Percentiles rank a stretch among this genome's conserved stretches.
Evolutionary conservation across 2,888 invertebrate species (phyloP).

Genomic region (Pseudococcus longispinus): DNA sequence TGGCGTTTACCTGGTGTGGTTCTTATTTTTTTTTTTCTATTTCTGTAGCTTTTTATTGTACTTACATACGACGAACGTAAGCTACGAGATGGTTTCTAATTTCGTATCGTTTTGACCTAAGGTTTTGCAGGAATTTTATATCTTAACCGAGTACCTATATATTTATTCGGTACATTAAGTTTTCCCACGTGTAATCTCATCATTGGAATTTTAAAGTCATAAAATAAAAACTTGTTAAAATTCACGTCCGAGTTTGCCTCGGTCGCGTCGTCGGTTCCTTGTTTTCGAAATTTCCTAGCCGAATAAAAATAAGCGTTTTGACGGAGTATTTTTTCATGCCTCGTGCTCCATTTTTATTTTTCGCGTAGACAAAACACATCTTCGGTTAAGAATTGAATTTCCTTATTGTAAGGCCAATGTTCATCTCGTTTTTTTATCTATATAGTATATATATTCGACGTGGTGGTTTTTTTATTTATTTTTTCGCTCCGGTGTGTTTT

Average conservation of each 20-base stretch:
- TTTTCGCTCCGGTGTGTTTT: background rate
- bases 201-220: background rate
- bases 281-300: background rate
- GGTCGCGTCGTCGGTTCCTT: background rate
- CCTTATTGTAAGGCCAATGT: slow-evolving; percentile 7
- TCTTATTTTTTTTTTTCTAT: background rate
- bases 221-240: background rate
- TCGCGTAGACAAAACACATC: background rate
- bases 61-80: background rate
- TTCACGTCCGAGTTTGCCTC: background rate
- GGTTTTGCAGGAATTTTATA: background rate
- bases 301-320: slow-evolving; percentile 10
- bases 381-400: background rate
- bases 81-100: background rate
- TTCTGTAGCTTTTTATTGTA: background rate
- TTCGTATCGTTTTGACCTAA: background rate
- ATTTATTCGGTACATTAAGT: background rate
- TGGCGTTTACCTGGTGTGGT: background rate
- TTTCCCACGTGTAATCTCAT: background rate
- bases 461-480: background rate
- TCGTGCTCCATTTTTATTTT: background rate
- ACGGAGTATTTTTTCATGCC: background rate
- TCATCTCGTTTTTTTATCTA: background rate
- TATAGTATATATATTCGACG: background rate
- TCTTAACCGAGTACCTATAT: background rate